A percentile compares a stretch with the other conserved stretches of the same genome.
These are phyloP conservation scores for Monopterus albus DNA, from an alignment of 2,113 vertebrate species.

Conservation along the genomic window DNA sequence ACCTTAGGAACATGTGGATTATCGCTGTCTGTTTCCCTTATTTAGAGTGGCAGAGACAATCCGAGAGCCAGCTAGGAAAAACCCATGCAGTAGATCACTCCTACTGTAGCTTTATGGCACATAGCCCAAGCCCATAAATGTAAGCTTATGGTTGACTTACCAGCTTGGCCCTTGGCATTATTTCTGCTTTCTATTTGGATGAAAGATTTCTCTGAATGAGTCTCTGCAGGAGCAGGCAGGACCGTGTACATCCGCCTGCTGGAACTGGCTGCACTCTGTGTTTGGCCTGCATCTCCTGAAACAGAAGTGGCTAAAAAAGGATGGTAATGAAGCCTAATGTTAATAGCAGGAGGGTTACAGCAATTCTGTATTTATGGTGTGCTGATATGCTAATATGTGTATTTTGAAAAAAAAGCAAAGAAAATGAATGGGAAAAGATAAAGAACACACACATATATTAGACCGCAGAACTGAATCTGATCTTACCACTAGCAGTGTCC, in stretches of 20 bases:
- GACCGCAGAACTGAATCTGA: neutral
- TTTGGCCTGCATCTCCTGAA: conserved; percentile 67
- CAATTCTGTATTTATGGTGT: no score
- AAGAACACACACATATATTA: no score
- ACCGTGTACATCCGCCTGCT: conserved; percentile 83
- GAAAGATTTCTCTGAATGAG: conserved; percentile 44
- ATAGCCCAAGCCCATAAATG: conserved; percentile 53
- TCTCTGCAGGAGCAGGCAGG: conserved; percentile 83
- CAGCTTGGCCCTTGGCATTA: conserved; percentile 70
- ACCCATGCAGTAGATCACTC: conserved; percentile 48
- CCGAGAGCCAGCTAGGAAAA: conserved; percentile 18
- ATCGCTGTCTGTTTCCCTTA: conserved; percentile 22
- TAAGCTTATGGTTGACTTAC: conserved; percentile 76
- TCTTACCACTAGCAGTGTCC: conserved; percentile 48
- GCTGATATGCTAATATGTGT: no score
- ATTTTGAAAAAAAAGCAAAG: no score
- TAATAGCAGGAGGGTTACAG: no score
- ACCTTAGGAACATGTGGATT: conserved; percentile 35
- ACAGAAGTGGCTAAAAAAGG: conserved; percentile 15
- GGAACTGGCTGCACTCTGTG: neutral
- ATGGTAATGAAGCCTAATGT: no score
- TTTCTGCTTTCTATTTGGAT: conserved; percentile 67
- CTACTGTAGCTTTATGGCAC: conserved; percentile 47
- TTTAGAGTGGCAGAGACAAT: conserved; percentile 39
- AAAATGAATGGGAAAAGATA: no score